Evolutionary conservation across 2,113 vertebrate genomes (phyloP), one percentile per base, ranked within the genome.

Genomic region (Oriolus oriolus): DNA sequence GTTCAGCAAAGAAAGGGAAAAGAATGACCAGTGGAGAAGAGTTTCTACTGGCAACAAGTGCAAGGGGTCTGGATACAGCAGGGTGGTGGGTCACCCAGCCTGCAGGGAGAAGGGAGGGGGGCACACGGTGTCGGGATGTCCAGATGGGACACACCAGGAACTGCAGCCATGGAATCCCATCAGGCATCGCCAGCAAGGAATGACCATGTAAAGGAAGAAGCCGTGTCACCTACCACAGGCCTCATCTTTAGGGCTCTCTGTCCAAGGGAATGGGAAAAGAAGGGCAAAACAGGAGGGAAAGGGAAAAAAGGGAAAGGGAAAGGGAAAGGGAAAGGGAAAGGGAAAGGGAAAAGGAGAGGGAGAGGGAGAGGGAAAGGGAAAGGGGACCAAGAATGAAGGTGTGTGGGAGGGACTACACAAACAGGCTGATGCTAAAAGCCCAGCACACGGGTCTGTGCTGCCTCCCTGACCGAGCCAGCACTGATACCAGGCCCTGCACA

Each of bases 41-140:
- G 24, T 68, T 90, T 64, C 63, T 85, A 15, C 24, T 31, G 73
- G 41, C 80, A 77, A 47, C 64, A 63, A 50, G 39, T 27, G 24
- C 35, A 12, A 49, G 54, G 31, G 53, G 27, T 11, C 24, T 19
- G 75, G 75, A 20, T 37, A n/a, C 44, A 69, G 69, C 33, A 13
- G 44, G 42, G 31, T 54, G 35, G 70, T 52, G n/a, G 33, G 23
- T 44, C 47, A 44, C 1, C 22, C 65, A n/a, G 50, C 27, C 75
- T 39, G 22, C n/a, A 6, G 1, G 5, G 78, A 0, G 0, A 71
- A 33, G 33, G 60, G 20, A 35, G 21, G 42, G 4, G 10, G 21
- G 35, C 39, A 35, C 27, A 5, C 0, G 4, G 10, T 7, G 28
- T 15, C 17, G 44, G 39, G 45, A 20, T 49, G 16, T 10, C 10